A percentile compares a stretch with the other conserved stretches of the same genome.
phyloP scores from a whole-genome alignment of 1,140 invertebrate species.

The Dreissena polymorpha region DNA sequence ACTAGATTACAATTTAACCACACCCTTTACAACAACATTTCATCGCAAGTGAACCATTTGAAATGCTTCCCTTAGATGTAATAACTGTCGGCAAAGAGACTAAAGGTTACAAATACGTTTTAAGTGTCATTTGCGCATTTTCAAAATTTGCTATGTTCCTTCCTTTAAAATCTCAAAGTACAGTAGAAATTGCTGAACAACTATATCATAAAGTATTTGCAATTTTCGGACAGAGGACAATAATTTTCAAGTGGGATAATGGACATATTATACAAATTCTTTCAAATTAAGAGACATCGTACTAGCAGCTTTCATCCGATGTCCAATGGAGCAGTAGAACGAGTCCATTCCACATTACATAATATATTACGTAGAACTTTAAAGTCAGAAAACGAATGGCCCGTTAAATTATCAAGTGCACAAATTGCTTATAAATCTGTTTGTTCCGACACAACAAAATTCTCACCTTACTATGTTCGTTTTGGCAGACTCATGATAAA shows the following conservation, averaged over 20 bases:
- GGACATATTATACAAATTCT: not conserved
- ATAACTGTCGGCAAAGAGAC: not conserved
- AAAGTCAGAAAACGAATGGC: not conserved
- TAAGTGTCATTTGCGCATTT: not conserved
- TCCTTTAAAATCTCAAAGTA: not conserved
- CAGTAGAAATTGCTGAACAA: not conserved
- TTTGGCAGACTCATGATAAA: not conserved
- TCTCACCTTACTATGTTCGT: not conserved
- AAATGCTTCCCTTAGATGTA: not conserved
- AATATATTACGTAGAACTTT: too few species aligned
- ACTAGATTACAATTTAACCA: too few species aligned
- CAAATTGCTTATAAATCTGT: not conserved
- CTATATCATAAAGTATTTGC: not conserved
- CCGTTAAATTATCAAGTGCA: not conserved
- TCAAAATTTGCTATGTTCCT: not conserved
- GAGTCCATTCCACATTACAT: too few species aligned
- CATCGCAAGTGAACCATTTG: not conserved
- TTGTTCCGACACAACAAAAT: not conserved
- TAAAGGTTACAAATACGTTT: constrained; percentile 3
- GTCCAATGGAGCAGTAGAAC: too few species aligned
- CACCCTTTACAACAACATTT: too few species aligned
- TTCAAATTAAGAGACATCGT: too few species aligned
- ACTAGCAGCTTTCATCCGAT: too few species aligned
- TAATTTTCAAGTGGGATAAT: not conserved
- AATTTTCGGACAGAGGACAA: not conserved